Conservation (phyloP, 2,797 vertebrate genomes). For the Rhinella marina region DNA sequence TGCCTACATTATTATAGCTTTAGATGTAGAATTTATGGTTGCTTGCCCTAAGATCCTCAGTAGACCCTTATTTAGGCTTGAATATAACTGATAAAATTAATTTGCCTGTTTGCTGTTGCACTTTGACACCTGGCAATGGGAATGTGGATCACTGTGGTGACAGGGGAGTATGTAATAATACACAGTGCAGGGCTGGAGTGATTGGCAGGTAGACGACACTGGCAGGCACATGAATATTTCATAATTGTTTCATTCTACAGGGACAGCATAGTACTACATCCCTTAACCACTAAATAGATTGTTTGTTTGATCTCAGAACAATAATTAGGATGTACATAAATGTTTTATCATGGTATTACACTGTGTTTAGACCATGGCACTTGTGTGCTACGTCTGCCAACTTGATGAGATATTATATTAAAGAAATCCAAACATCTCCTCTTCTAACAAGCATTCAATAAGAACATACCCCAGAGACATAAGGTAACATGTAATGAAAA, state of each 20-base stretch:
- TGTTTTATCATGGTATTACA: not conserved
- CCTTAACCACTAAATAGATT: constrained; percentile 22
- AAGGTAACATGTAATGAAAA: not conserved
- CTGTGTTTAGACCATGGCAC: not conserved
- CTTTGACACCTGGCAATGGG: constrained; percentile 6
- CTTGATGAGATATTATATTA: not conserved
- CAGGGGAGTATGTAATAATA: not conserved
- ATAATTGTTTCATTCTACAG: constrained; percentile 8
- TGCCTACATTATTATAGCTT: not conserved
- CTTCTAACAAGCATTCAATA: not conserved
- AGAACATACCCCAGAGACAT: not conserved
- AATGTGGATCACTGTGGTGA: not conserved
- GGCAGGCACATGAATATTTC: constrained; percentile 10
- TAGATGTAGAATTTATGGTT: not conserved
- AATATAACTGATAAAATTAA: not conserved
- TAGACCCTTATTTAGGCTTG: not conserved
- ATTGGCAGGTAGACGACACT: constrained; percentile 1
- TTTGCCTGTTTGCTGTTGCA: not conserved
- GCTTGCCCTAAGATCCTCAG: not conserved
- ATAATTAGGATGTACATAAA: constrained; percentile 20
- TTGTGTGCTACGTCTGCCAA: not conserved
- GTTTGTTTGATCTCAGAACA: not conserved
- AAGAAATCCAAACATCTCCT: not conserved
- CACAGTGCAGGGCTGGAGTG: not conserved
- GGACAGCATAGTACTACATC: not conserved